Conservation (phyloP, 2,797 vertebrate genomes). For the Garrulus glandarius region DNA sequence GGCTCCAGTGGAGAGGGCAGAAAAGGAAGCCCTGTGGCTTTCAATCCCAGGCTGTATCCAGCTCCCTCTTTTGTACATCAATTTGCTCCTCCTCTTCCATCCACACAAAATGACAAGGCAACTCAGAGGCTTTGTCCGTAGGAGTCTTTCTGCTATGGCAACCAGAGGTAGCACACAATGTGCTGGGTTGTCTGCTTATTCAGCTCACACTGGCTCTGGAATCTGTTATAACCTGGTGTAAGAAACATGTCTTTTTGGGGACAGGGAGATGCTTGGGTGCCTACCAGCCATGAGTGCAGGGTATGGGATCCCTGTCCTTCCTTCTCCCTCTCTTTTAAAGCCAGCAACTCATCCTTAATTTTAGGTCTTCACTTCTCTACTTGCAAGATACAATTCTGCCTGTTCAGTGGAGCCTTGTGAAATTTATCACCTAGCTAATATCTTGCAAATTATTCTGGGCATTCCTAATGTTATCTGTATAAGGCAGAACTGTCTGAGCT, state of each 20-base stretch:
- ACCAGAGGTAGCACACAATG: not conserved
- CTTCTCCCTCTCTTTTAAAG: not conserved
- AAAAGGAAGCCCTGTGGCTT: not conserved
- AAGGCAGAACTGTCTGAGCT: not conserved
- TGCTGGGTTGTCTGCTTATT: not conserved
- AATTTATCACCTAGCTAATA: conserved; percentile 2
- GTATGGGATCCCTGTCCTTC: not conserved
- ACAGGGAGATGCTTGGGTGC: not conserved
- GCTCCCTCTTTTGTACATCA: not conserved
- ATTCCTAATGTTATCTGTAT: not conserved
- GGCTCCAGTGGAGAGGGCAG: not conserved
- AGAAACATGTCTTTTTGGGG: not conserved
- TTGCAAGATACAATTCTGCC: not conserved
- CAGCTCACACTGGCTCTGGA: not conserved
- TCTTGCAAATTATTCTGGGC: not conserved
- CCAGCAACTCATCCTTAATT: not conserved
- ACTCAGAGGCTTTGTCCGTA: not conserved
- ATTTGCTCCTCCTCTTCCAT: not conserved
- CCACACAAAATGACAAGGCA: not conserved
- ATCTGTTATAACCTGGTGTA: not conserved
- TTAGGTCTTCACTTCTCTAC: not conserved
- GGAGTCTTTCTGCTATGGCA: not conserved
- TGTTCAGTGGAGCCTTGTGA: not conserved
- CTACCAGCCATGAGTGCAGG: not conserved
- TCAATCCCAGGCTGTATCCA: not conserved